Evolutionary conservation across 2,888 invertebrate species (phyloP).

Genomic region (Phyllotreta striolata): DNA sequence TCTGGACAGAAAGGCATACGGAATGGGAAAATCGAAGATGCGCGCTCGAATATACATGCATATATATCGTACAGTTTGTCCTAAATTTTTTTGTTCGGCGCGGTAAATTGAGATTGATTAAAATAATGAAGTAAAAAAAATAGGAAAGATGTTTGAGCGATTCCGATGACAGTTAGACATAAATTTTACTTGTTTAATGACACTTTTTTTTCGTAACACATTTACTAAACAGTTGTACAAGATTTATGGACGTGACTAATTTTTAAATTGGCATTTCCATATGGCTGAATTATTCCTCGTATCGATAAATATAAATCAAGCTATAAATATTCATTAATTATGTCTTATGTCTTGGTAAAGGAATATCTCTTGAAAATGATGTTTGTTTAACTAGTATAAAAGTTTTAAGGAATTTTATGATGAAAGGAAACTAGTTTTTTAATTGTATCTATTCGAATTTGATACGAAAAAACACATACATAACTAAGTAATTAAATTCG

Average conservation of each 20-base stretch:
- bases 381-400: conserved; percentile 16
- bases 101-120: too few relatives aligned
- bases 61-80: conserved; percentile 7
- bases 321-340: conserved; percentile 28
- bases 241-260: conserved; percentile 32
- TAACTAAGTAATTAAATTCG: too few relatives aligned
- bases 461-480: too few relatives aligned
- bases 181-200: conserved; percentile 19
- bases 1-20: conserved; percentile 35
- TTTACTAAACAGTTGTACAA: conserved; percentile 26
- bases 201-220: conserved; percentile 21
- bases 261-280: conserved; percentile 31
- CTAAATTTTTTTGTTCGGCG: background rate
- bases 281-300: conserved; percentile 27
- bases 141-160: conserved; percentile 17
- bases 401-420: too few relatives aligned
- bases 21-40: conserved; percentile 8
- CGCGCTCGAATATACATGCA: background rate
- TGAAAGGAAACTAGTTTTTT: too few relatives aligned
- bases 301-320: conserved; percentile 30
- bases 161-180: conserved; percentile 16
- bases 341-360: conserved; percentile 16
- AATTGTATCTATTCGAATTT: too few relatives aligned
- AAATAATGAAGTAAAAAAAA: conserved; percentile 12
- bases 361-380: conserved; percentile 22